These are phyloP conservation scores for Syngnathus floridae DNA, from an alignment of 2,113 vertebrate species.

Conservation along the genomic window DNA sequence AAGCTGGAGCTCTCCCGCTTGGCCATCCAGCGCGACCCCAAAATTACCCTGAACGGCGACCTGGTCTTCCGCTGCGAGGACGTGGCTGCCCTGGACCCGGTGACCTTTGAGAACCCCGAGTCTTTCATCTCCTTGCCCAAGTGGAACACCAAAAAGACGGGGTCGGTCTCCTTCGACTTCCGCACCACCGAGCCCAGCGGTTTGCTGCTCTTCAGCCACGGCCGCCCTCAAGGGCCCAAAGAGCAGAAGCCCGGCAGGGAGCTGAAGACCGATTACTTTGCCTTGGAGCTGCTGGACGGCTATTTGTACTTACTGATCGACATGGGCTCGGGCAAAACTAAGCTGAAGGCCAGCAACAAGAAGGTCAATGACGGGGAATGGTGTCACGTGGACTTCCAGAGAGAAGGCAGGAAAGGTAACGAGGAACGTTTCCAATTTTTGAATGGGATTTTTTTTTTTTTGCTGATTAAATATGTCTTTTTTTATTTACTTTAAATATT, in stretches of 20 bases:
- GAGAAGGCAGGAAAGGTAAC: conserved; percentile 86
- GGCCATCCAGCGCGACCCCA: conserved; percentile 83
- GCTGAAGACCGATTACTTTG: conserved; percentile 81
- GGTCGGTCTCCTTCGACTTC: conserved; percentile 91
- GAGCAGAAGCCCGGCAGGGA: conserved; percentile 68
- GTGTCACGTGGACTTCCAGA: conserved; percentile 92
- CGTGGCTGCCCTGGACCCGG: conserved; percentile 82
- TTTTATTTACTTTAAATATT: no score
- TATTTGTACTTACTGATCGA: conserved; percentile 86
- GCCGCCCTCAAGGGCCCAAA: conserved; percentile 68
- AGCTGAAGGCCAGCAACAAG: conserved; percentile 84
- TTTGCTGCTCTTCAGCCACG: conserved; percentile 84
- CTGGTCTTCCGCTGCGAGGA: conserved; percentile 87
- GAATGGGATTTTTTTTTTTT: no score
- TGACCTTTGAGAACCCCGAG: conserved; percentile 81
- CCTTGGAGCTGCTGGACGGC: conserved; percentile 87
- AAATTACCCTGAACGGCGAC: conserved; percentile 85
- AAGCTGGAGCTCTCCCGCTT: conserved; percentile 88
- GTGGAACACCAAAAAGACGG: conserved; percentile 84
- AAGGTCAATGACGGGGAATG: conserved; percentile 93
- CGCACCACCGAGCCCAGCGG: conserved; percentile 86
- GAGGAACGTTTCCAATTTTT: no score
- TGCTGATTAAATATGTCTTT: no score
- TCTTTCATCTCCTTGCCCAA: conserved; percentile 81
- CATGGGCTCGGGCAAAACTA: conserved; percentile 88